Conservation (phyloP, 2,113 vertebrate genomes). For the Elachura formosa region DNA sequence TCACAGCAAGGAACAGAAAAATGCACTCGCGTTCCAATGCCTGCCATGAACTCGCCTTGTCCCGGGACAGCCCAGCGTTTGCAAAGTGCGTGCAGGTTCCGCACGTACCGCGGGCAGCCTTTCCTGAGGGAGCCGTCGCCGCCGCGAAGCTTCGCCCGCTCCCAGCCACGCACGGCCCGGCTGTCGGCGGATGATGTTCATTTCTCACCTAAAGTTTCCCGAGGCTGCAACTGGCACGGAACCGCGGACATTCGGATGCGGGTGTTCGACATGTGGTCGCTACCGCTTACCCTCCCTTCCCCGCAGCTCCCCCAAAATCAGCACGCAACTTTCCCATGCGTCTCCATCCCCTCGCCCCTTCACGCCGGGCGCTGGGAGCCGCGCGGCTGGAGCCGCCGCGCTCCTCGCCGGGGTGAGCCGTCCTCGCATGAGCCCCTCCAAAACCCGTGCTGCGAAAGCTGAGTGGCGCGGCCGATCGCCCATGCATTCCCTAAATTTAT, state of each 20-base stretch:
- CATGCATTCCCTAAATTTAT: background rate
- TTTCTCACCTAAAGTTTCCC: constrained; percentile 1
- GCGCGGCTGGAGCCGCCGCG: background rate
- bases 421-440: background rate
- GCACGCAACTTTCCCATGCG: background rate
- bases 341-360: background rate
- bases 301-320: background rate
- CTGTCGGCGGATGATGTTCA: background rate
- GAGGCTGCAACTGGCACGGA: background rate
- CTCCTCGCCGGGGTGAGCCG: background rate
- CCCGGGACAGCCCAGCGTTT: background rate
- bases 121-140: background rate
- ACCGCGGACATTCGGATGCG: background rate
- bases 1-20: background rate
- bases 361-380: background rate
- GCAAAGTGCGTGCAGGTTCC: background rate
- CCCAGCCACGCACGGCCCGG: background rate
- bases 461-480: background rate
- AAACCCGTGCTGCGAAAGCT: background rate
- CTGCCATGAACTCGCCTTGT: background rate
- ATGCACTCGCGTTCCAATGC: too few species aligned
- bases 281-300: background rate
- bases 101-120: background rate
- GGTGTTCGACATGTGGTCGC: background rate
- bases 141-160: background rate